phyloP scores from a whole-genome alignment of 1,140 invertebrate genomes.

The Apis laboriosa region DNA sequence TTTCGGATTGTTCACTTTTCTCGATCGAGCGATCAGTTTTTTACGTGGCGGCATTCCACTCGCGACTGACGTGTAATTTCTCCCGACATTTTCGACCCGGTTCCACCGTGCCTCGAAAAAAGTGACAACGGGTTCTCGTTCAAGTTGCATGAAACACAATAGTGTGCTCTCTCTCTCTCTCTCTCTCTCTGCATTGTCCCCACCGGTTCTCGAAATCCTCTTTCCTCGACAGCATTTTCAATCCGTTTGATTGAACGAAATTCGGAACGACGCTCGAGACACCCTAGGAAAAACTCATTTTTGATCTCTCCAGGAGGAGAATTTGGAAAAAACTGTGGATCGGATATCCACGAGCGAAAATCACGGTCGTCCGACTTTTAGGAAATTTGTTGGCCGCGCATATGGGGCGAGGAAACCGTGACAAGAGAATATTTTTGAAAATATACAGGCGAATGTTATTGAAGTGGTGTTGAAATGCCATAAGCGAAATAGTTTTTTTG shows the following conservation, averaged over 20 bases:
- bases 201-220: background rate
- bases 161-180: background rate
- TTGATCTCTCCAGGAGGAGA: background rate
- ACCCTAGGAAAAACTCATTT: constrained; percentile 1
- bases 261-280: constrained; percentile 27
- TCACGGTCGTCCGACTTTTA: background rate
- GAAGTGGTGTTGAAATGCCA: background rate
- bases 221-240: constrained; percentile 15
- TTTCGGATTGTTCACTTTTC: constrained; percentile 25
- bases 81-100: constrained; percentile 14
- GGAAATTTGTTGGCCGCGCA: background rate
- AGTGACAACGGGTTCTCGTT: constrained; percentile 26
- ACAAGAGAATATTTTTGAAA: background rate
- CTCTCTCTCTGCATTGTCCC: background rate
- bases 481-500: background rate
- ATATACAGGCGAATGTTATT: background rate
- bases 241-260: constrained; percentile 39
- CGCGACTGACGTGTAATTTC: constrained; percentile 50
- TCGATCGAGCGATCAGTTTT: constrained; percentile 32
- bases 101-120: background rate
- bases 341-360: background rate
- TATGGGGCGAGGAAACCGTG: background rate
- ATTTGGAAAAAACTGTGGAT: background rate
- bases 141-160: constrained; percentile 29
- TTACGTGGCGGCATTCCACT: constrained; percentile 7